phyloP scores from a whole-genome alignment of 2,888 invertebrate species.

The Hyalella azteca region DNA sequence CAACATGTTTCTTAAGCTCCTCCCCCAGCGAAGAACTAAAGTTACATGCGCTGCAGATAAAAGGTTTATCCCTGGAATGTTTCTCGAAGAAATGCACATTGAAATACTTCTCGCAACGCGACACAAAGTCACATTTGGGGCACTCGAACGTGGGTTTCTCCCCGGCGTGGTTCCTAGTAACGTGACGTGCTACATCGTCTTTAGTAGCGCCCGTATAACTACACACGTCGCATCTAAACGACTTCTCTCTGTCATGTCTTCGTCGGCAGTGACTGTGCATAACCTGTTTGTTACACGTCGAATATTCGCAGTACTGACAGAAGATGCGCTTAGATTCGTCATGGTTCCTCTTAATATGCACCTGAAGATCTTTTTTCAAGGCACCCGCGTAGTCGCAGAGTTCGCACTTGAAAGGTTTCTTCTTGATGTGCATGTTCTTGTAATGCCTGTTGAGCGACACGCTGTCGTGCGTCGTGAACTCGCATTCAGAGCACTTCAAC shows the following conservation, averaged over 20 bases:
- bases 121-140: not conserved
- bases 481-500: not conserved
- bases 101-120: not conserved
- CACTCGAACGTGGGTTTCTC: not conserved
- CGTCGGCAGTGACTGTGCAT: not conserved
- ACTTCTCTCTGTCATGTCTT: not conserved
- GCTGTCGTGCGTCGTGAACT: not conserved
- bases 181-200: not conserved
- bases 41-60: not conserved
- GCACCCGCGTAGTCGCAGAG: not conserved
- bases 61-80: not conserved
- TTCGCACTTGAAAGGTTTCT: not conserved
- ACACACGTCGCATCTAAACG: not conserved
- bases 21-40: not conserved
- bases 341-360: not conserved
- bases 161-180: not conserved
- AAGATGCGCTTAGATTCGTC: not conserved
- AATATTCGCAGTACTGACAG: not conserved
- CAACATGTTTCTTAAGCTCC: not conserved
- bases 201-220: not conserved
- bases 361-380: not conserved
- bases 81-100: not conserved
- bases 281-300: not conserved
- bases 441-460: not conserved
- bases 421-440: not conserved